These are phyloP conservation scores for Eubasilissa splendida DNA, from an alignment of 2,888 invertebrate genomes.

Conservation along the genomic window DNA sequence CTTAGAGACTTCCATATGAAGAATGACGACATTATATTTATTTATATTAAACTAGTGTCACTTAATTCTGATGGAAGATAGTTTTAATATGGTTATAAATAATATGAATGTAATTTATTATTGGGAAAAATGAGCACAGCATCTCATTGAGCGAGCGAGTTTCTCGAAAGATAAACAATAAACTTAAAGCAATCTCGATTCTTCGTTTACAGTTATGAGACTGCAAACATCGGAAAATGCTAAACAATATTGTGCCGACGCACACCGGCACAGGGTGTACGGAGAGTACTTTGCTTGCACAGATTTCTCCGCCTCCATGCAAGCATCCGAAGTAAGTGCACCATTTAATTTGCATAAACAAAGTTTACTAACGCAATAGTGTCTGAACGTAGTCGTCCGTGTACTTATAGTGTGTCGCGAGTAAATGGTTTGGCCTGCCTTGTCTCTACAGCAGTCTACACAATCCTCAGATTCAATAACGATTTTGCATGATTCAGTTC, in stretches of 20 bases:
- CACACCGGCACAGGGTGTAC: slow-evolving; percentile 4
- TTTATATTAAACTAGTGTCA: no score
- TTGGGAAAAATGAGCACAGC: no score
- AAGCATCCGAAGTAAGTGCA: slow-evolving; percentile 49
- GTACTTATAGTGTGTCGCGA: slow-evolving; percentile 13
- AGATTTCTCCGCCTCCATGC: slow-evolving; percentile 16
- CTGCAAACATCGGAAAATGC: slow-evolving; percentile 28
- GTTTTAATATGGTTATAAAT: no score
- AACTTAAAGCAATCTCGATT: not conserved
- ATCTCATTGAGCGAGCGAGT: no score
- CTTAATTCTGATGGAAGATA: no score
- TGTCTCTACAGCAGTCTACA: not conserved
- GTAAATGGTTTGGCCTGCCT: slow-evolving; percentile 2
- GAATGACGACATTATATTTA: no score
- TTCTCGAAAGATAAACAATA: not conserved
- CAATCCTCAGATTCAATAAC: not conserved
- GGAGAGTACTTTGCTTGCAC: not conserved
- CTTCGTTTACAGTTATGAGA: slow-evolving; percentile 37
- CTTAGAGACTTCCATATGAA: no score
- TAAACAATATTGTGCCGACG: slow-evolving; percentile 18
- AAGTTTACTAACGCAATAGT: slow-evolving; percentile 56
- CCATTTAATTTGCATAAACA: slow-evolving; percentile 59
- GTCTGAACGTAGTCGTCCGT: slow-evolving; percentile 33
- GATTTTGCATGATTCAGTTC: no score
- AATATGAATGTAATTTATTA: no score